Conservation (phyloP, 2,797 vertebrate genomes). For the Enteromius unitaeniatus region DNA sequence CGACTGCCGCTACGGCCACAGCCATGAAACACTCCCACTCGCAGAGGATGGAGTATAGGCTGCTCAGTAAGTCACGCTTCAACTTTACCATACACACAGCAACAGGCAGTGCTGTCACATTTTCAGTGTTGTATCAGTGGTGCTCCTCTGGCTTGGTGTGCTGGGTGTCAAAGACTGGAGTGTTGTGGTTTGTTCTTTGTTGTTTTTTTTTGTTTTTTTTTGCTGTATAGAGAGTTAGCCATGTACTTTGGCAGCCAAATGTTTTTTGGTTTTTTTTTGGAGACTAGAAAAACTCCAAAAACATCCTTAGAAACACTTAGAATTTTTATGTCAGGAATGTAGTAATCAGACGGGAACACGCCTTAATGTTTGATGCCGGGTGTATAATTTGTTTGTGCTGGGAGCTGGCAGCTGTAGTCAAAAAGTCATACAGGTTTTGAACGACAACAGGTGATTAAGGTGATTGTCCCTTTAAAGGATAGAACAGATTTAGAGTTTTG, state of each 20-base stretch:
- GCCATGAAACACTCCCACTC: conserved; percentile 78
- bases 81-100: conserved; percentile 9
- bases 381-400: background rate
- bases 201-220: background rate
- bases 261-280: background rate
- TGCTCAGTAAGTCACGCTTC: conserved; percentile 81
- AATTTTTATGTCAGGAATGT: background rate
- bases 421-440: background rate
- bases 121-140: background rate
- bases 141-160: background rate
- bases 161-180: background rate
- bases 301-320: background rate
- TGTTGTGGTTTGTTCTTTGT: background rate
- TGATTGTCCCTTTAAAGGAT: background rate
- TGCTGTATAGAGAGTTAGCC: background rate
- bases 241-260: background rate
- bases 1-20: conserved; percentile 39
- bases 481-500: background rate
- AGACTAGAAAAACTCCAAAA: background rate
- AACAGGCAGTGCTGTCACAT: conserved; percentile 21
- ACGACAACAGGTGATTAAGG: background rate
- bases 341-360: background rate
- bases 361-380: background rate
- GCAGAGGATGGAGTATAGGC: conserved; percentile 73
- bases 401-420: background rate